A percentile compares a stretch with the other conserved stretches of the same genome.
These are phyloP conservation scores for Anser brachyrhynchus DNA, from an alignment of 2,113 vertebrate species.

Conservation along the genomic window DNA sequence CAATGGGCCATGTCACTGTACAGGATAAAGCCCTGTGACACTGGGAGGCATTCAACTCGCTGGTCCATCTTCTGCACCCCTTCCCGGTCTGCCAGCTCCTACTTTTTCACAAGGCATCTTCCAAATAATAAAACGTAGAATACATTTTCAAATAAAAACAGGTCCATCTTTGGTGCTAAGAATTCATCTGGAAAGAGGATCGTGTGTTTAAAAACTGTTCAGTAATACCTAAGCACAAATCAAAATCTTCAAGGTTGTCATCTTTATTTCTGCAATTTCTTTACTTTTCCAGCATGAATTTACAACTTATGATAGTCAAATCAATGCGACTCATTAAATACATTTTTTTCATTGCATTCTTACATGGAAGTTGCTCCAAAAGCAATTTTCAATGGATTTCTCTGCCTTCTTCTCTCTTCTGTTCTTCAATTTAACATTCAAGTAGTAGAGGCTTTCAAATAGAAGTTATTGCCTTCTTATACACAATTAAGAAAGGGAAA, in stretches of 20 bases:
- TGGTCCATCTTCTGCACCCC: neutral
- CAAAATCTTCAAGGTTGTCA: neutral
- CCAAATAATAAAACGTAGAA: neutral
- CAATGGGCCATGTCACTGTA: neutral
- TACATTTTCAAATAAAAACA: neutral
- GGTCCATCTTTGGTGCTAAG: neutral
- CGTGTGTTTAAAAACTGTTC: neutral
- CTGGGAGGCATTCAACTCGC: neutral
- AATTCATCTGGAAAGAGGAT: conserved; percentile 6
- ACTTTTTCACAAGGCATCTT: neutral
- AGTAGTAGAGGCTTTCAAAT: neutral
- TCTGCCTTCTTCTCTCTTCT: neutral
- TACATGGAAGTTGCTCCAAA: neutral
- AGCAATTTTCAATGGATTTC: neutral
- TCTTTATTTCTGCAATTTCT: neutral
- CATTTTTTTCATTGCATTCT: neutral
- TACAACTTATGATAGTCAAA: neutral
- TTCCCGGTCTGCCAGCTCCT: neutral
- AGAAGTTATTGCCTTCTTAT: neutral
- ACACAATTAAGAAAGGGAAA: neutral
- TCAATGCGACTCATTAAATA: neutral
- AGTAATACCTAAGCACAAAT: neutral
- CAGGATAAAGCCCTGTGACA: neutral
- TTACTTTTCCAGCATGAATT: neutral
- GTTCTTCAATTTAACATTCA: neutral